These are phyloP conservation scores for Eledona agricola DNA, from an alignment of 2,888 invertebrate species.

Conservation along the genomic window DNA sequence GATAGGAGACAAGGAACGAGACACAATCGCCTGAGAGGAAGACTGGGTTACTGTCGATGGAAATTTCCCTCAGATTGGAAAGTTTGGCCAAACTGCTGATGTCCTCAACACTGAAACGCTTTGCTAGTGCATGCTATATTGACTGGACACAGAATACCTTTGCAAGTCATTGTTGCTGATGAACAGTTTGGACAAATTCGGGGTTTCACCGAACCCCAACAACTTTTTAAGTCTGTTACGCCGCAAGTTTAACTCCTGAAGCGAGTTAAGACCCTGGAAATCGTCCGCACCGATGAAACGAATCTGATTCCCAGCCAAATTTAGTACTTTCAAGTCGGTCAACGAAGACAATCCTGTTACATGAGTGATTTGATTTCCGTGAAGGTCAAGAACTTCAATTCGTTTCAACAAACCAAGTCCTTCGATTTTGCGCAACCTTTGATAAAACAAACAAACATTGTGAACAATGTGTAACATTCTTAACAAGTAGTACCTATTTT, in stretches of 20 bases:
- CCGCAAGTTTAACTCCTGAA: slow-evolving; percentile 89
- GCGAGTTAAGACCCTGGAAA: slow-evolving; percentile 77
- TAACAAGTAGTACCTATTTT: slow-evolving; percentile 92
- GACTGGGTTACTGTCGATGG: slow-evolving; percentile 87
- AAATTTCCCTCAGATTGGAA: slow-evolving; percentile 79
- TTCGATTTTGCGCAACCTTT: slow-evolving; percentile 81
- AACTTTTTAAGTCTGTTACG: slow-evolving; percentile 84
- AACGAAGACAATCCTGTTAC: slow-evolving; percentile 76
- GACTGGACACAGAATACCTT: slow-evolving; percentile 62
- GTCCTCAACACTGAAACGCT: slow-evolving; percentile 75
- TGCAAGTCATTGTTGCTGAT: slow-evolving; percentile 83
- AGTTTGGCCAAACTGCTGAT: slow-evolving; percentile 84
- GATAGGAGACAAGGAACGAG: slow-evolving; percentile 81
- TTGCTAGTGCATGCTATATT: too few species aligned
- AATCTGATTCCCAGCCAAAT: slow-evolving; percentile 92
- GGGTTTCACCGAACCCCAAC: slow-evolving; percentile 80
- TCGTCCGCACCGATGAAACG: slow-evolving; percentile 79
- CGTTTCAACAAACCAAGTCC: slow-evolving; percentile 76
- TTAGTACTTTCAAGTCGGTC: slow-evolving; percentile 85
- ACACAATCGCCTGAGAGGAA: slow-evolving; percentile 82
- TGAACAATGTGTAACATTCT: too few species aligned
- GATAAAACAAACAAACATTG: slow-evolving; percentile 47
- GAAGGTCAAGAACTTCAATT: slow-evolving; percentile 90
- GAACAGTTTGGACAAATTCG: slow-evolving; percentile 80
- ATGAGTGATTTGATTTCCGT: slow-evolving; percentile 84